Evolutionary conservation across 2,113 vertebrate genomes (phyloP).

Genomic region (Sinocyclocheilus grahami): DNA sequence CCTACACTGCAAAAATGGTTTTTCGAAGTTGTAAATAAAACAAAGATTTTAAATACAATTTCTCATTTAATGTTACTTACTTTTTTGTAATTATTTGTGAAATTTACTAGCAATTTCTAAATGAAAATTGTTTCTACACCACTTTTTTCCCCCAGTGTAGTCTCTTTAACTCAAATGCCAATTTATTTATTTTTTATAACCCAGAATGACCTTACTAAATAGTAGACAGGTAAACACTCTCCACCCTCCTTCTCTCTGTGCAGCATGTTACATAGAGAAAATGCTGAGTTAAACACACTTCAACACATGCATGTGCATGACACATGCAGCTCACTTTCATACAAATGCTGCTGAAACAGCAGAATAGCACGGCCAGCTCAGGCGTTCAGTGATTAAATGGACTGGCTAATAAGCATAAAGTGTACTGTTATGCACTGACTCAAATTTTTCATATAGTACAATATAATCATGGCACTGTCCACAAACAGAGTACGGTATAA

Average conservation of each 20-base stretch:
- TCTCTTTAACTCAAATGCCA: neutral
- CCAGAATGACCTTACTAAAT: conserved; percentile 47
- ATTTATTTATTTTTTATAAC: neutral
- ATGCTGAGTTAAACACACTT: conserved; percentile 40
- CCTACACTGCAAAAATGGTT: neutral
- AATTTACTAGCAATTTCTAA: too few relatives aligned
- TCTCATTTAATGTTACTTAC: neutral
- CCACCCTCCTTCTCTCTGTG: conserved; percentile 44
- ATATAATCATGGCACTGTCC: neutral
- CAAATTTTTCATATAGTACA: neutral
- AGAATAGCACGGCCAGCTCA: neutral
- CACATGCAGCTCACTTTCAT: conserved; percentile 11
- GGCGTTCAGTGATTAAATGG: neutral
- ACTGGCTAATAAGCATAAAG: neutral
- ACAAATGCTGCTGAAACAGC: conserved; percentile 13
- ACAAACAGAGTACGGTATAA: neutral
- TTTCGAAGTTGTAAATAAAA: too few relatives aligned
- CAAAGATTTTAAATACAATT: neutral
- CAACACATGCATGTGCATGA: neutral
- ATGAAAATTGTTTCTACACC: too few relatives aligned
- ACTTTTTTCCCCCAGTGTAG: too few relatives aligned
- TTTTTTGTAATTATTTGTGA: too few relatives aligned
- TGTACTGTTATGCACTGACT: neutral
- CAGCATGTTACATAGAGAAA: conserved; percentile 49
- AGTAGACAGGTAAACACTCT: conserved; percentile 52